Evolutionary conservation across 2,113 vertebrate species (phyloP).

Genomic region (Paramormyrops kingsleyae): DNA sequence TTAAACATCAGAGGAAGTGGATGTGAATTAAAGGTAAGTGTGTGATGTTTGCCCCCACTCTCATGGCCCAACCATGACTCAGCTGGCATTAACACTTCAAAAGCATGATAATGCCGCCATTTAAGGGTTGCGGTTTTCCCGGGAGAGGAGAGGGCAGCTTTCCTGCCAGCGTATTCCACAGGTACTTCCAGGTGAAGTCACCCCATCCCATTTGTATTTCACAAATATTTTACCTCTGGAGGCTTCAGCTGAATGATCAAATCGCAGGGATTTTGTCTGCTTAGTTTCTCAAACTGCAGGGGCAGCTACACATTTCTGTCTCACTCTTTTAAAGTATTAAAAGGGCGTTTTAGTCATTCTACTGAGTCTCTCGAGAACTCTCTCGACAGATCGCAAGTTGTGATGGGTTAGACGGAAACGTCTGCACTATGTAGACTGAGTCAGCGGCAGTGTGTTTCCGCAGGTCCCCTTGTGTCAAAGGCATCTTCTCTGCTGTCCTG

Average conservation of each 20-base stretch:
- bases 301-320: background rate
- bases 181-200: background rate
- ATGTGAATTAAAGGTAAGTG: background rate
- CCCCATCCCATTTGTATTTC: background rate
- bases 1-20: background rate
- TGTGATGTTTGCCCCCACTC: background rate
- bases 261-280: background rate
- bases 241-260: background rate
- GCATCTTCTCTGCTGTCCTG: background rate
- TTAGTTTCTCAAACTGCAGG: background rate
- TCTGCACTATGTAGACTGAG: background rate
- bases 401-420: background rate
- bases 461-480: background rate
- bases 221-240: background rate
- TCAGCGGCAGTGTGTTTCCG: background rate
- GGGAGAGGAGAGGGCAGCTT: background rate
- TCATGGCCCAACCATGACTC: background rate
- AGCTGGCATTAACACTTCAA: background rate
- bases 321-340: background rate
- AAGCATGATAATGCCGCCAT: background rate
- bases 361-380: background rate
- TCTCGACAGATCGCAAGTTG: background rate
- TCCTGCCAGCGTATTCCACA: background rate
- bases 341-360: background rate
- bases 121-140: background rate